Percentiles rank a stretch among this genome's conserved stretches.
phyloP scores from a whole-genome alignment of 2,888 invertebrate genomes.

The Acanthosepion lycidas region DNA sequence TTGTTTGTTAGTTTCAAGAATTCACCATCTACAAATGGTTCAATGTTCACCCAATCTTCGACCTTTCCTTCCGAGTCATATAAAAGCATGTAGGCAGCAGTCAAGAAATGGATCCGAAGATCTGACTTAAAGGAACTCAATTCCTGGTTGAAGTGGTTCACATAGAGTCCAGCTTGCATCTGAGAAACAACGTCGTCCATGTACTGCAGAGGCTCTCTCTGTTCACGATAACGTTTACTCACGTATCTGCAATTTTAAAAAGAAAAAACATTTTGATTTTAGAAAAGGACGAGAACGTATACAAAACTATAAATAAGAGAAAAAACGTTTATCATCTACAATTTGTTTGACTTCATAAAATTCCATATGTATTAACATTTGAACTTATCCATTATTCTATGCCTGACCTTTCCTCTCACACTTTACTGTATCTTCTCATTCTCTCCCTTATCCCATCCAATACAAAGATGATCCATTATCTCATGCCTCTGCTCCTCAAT shows the following conservation, averaged over 20 bases:
- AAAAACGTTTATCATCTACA: too few species aligned
- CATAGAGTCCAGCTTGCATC: conserved; percentile 55
- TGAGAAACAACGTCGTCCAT: conserved; percentile 55
- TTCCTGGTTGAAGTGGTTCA: conserved; percentile 54
- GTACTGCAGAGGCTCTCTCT: conserved; percentile 50
- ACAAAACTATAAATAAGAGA: neutral
- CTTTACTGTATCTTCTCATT: too few species aligned
- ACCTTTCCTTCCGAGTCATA: conserved; percentile 49
- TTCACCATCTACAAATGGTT: conserved; percentile 53
- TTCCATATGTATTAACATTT: too few species aligned
- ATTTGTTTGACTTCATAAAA: too few species aligned
- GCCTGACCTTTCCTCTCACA: too few species aligned
- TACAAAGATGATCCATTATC: too few species aligned
- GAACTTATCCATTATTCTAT: too few species aligned
- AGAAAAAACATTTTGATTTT: neutral
- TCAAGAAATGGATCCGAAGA: conserved; percentile 50
- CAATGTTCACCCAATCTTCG: conserved; percentile 54
- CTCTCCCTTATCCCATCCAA: too few species aligned
- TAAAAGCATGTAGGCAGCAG: conserved; percentile 52
- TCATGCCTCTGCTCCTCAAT: too few species aligned
- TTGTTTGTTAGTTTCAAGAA: conserved; percentile 55
- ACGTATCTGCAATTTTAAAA: conserved; percentile 51
- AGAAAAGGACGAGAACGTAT: neutral
- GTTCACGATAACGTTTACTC: conserved; percentile 53
- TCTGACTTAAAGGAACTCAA: conserved; percentile 49